These are phyloP conservation scores for Lochmaea crataegi DNA, from an alignment of 2,888 invertebrate genomes.

Conservation along the genomic window DNA sequence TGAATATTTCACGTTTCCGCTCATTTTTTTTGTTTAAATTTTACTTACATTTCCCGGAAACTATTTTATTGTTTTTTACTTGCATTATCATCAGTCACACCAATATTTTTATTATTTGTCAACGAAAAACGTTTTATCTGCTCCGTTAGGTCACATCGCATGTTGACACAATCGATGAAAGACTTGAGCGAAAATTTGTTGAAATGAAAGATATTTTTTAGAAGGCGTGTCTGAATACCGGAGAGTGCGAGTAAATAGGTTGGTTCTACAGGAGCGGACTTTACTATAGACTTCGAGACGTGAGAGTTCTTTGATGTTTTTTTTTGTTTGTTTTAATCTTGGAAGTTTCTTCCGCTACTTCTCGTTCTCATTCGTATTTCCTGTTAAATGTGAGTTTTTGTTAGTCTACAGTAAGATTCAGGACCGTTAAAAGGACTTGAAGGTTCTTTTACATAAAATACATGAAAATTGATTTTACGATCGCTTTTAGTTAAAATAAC, in stretches of 20 bases:
- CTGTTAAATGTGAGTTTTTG: no score
- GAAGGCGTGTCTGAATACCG: neutral
- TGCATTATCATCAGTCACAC: neutral
- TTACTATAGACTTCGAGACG: neutral
- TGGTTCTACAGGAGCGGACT: neutral
- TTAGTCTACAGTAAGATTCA: no score
- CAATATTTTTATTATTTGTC: neutral
- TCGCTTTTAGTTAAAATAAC: no score
- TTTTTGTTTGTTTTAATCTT: neutral
- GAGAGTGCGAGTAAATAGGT: neutral
- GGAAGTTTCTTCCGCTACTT: no score
- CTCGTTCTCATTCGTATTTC: no score
- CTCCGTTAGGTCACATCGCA: conserved; percentile 12
- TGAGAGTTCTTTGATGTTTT: neutral
- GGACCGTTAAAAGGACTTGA: no score
- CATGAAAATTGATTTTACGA: no score
- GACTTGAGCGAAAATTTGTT: neutral
- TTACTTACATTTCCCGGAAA: neutral
- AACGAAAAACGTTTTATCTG: conserved; percentile 12
- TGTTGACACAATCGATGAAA: conserved; percentile 2
- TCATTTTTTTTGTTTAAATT: neutral
- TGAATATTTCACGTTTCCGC: neutral
- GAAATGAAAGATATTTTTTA: neutral
- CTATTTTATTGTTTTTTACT: conserved; percentile 2
- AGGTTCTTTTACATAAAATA: no score